Percentiles rank a stretch among this genome's conserved stretches.
These are phyloP conservation scores for Phytoseiulus persimilis DNA, from an alignment of 2,888 invertebrate species.

Conservation along the genomic window DNA sequence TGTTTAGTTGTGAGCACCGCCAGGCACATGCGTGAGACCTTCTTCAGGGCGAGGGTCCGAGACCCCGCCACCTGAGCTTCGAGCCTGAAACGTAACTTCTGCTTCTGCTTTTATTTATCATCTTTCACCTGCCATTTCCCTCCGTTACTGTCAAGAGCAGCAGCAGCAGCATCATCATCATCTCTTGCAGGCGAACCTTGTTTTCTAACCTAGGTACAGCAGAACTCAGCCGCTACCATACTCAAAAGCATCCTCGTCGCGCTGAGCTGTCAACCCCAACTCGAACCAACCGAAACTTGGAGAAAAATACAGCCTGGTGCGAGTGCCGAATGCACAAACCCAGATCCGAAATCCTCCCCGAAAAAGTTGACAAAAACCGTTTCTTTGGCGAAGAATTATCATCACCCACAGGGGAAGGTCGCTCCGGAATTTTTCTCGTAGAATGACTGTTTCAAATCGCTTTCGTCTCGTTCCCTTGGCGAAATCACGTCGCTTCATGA, in stretches of 20 bases:
- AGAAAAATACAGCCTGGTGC: too few relatives aligned
- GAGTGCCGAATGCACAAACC: too few relatives aligned
- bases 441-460: background rate
- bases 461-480: background rate
- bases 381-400: too few relatives aligned
- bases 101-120: constrained; percentile 39
- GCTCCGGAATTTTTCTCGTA: background rate
- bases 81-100: constrained; percentile 39
- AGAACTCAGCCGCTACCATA: background rate
- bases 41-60: background rate
- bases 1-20: background rate
- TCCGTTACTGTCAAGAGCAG: constrained; percentile 23
- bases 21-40: background rate
- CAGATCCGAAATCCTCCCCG: too few relatives aligned
- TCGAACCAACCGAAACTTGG: background rate
- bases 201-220: background rate
- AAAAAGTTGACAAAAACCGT: too few relatives aligned
- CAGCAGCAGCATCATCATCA: background rate
- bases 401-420: too few relatives aligned
- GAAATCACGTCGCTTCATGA: background rate
- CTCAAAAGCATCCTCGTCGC: background rate
- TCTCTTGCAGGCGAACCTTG: background rate
- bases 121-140: constrained; percentile 13
- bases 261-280: background rate
- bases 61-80: constrained; percentile 16